Evolutionary conservation across 1,140 invertebrate genomes (phyloP).

Genomic region (Sitophilus oryzae): DNA sequence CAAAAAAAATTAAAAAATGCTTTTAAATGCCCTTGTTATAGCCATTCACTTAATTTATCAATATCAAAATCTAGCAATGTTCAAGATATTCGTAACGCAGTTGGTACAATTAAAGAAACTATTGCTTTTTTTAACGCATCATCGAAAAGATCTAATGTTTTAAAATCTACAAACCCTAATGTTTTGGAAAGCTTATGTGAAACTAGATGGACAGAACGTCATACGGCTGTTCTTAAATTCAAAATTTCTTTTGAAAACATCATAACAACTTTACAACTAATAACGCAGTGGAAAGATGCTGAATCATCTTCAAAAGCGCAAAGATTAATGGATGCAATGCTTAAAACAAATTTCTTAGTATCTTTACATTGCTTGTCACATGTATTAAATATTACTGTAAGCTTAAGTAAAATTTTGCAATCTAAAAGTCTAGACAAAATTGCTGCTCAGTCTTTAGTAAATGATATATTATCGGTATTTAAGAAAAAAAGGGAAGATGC

Average conservation of each 20-base stretch:
- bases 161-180: constrained; percentile 9
- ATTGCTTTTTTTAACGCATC: constrained; percentile 19
- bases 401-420: background rate
- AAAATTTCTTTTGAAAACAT: constrained; percentile 6
- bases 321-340: background rate
- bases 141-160: constrained; percentile 13
- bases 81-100: constrained; percentile 13
- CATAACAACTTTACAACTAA: constrained; percentile 4
- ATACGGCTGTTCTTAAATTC: constrained; percentile 1
- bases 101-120: constrained; percentile 14
- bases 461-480: too few species aligned
- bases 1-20: constrained; percentile 10
- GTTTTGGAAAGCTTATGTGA: constrained; percentile 11
- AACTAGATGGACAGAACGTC: constrained; percentile 12
- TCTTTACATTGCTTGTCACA: background rate
- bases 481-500: too few species aligned
- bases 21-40: constrained; percentile 15
- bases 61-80: constrained; percentile 5
- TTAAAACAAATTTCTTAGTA: background rate
- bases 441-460: too few species aligned
- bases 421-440: background rate
- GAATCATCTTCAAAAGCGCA: constrained; percentile 15
- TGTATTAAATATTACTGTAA: background rate
- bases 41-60: constrained; percentile 16
- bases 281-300: constrained; percentile 15